phyloP scores from a whole-genome alignment of 2,888 invertebrate genomes.

The Orthosia cruda region DNA sequence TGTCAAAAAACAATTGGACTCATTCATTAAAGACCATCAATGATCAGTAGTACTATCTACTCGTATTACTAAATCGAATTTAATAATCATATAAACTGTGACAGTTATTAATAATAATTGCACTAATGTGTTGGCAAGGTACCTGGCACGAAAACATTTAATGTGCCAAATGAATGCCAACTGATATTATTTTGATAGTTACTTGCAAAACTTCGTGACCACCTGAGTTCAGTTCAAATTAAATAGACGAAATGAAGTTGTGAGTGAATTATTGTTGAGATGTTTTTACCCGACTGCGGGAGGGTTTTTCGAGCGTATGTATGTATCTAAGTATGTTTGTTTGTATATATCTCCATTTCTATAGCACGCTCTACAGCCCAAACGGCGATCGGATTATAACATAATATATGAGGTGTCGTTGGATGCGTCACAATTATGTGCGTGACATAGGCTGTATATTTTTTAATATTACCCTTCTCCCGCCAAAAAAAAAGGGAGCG shows the following conservation, averaged over 20 bases:
- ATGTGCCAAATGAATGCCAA: slow-evolving; percentile 17
- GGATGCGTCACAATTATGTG: too few relatives aligned
- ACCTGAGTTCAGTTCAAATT: neutral
- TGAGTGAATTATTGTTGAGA: too few relatives aligned
- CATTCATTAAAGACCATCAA: slow-evolving; percentile 7
- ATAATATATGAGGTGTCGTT: too few relatives aligned
- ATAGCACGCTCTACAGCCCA: too few relatives aligned
- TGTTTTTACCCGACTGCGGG: too few relatives aligned
- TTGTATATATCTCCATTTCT: too few relatives aligned
- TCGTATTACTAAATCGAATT: slow-evolving; percentile 16
- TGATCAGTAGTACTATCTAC: slow-evolving; percentile 1
- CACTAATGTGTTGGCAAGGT: slow-evolving; percentile 26
- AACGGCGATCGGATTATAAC: too few relatives aligned
- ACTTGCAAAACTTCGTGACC: neutral
- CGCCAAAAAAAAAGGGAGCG: too few relatives aligned
- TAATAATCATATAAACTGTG: slow-evolving; percentile 12
- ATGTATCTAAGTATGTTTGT: too few relatives aligned
- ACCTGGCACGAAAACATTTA: slow-evolving; percentile 1
- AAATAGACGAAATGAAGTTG: neutral
- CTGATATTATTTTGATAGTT: slow-evolving; percentile 16
- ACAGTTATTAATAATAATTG: slow-evolving; percentile 35
- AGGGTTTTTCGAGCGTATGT: too few relatives aligned
- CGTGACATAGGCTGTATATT: too few relatives aligned
- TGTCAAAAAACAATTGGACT: neutral
- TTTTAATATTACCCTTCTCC: too few relatives aligned